These are phyloP conservation scores for Megaceryle alcyon DNA, from an alignment of 2,797 vertebrate species.

Conservation along the genomic window DNA sequence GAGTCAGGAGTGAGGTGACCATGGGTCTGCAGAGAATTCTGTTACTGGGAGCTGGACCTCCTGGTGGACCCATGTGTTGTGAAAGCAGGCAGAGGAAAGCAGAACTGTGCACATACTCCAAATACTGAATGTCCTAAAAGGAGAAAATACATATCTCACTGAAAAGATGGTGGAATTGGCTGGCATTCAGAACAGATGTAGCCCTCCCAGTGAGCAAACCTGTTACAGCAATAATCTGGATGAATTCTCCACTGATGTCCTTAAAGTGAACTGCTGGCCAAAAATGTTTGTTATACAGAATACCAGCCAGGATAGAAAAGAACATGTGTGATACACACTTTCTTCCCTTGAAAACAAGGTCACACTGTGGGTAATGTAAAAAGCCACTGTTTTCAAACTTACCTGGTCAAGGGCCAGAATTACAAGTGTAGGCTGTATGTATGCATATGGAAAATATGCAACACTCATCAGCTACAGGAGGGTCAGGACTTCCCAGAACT, in stretches of 20 bases:
- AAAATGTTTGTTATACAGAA: neutral
- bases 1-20: neutral
- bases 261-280: neutral
- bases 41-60: neutral
- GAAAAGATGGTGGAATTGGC: neutral
- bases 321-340: neutral
- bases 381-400: neutral
- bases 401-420: neutral
- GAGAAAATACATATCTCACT: neutral
- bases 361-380: rapidly evolving
- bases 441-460: neutral
- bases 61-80: neutral
- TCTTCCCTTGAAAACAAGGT: neutral
- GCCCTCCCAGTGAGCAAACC: neutral
- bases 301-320: neutral
- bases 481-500: neutral
- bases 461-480: neutral
- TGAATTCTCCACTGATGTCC: neutral
- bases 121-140: neutral
- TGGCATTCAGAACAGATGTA: neutral
- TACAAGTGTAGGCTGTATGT: neutral
- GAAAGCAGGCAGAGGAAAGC: neutral
- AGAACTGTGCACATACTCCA: neutral
- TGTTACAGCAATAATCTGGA: neutral
- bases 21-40: neutral